phyloP scores from a whole-genome alignment of 2,888 invertebrate genomes.

The Syritta pipiens region DNA sequence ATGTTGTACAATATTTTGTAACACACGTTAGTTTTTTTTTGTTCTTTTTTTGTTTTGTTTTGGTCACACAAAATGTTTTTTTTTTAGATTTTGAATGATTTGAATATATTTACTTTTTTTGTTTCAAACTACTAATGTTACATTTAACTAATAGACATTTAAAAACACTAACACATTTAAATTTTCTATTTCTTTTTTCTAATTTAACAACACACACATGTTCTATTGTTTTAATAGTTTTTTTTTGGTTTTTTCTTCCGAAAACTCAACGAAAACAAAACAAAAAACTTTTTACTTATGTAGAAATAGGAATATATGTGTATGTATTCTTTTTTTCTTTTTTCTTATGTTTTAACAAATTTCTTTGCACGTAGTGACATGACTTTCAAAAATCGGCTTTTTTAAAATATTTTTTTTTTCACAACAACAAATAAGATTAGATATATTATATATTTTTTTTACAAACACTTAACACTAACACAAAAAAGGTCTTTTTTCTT shows the following conservation, averaged over 20 bases:
- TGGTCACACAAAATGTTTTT: not conserved
- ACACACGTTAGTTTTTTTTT: slow-evolving; percentile 13
- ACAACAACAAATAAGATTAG: not conserved
- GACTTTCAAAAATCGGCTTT: slow-evolving; percentile 6
- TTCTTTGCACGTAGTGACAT: slow-evolving; percentile 15
- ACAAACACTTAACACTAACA: not conserved
- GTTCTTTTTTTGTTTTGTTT: not conserved
- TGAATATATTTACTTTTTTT: slow-evolving; percentile 1
- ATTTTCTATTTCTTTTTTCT: slow-evolving; percentile 18
- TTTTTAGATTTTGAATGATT: not conserved
- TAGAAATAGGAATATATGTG: slow-evolving; percentile 10
- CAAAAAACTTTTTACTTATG: not conserved
- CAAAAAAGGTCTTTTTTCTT: not conserved
- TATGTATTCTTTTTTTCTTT: not conserved
- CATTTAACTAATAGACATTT: slow-evolving; percentile 48
- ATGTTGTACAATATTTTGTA: slow-evolving; percentile 8
- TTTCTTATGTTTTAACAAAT: slow-evolving; percentile 16
- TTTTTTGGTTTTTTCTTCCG: slow-evolving; percentile 5
- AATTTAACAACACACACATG: slow-evolving; percentile 51
- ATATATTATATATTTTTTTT: no score
- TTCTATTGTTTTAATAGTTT: slow-evolving; percentile 9
- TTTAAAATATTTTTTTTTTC: not conserved
- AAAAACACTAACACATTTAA: slow-evolving; percentile 58
- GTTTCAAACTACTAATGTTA: slow-evolving; percentile 18
- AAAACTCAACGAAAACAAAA: slow-evolving; percentile 1